Conservation (phyloP, 2,888 invertebrate genomes). For the Lottia gigantea region DNA sequence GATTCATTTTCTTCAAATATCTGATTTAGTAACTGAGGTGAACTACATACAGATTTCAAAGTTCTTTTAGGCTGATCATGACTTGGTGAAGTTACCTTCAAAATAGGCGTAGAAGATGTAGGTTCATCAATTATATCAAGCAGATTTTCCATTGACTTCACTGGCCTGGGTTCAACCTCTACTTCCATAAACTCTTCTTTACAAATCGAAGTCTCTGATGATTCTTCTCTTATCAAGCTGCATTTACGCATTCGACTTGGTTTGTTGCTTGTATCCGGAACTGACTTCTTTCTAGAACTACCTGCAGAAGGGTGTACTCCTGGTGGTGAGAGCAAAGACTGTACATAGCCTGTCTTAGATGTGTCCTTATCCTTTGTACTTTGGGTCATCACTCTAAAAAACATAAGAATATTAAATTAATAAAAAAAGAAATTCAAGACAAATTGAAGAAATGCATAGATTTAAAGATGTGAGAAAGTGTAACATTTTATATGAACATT, state of each 20-base stretch:
- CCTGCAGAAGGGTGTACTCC: slow-evolving; percentile 54
- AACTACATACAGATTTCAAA: slow-evolving; percentile 69
- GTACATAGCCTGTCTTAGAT: slow-evolving; percentile 43
- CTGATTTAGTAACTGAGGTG: slow-evolving; percentile 75
- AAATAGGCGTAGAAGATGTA: slow-evolving; percentile 28
- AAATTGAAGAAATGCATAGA: too few relatives aligned
- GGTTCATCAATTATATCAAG: slow-evolving; percentile 44
- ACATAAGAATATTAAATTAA: neutral
- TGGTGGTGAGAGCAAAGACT: slow-evolving; percentile 62
- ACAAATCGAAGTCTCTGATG: slow-evolving; percentile 61
- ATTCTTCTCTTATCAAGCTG: slow-evolving; percentile 92
- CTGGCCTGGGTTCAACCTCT: slow-evolving; percentile 39
- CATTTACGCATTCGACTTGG: slow-evolving; percentile 81
- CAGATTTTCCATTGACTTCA: slow-evolving; percentile 51
- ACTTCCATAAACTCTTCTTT: slow-evolving; percentile 39
- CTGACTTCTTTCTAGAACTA: slow-evolving; percentile 23
- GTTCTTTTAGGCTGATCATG: slow-evolving; percentile 42
- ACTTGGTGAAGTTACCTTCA: neutral
- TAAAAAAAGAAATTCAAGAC: too few relatives aligned
- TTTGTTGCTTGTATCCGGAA: slow-evolving; percentile 10
- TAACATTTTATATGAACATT: too few relatives aligned
- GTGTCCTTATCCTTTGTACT: slow-evolving; percentile 6
- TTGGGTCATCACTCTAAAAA: neutral
- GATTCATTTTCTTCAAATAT: slow-evolving; percentile 77
- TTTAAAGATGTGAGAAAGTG: too few relatives aligned